Conservation (phyloP, 2,888 invertebrate genomes). For the Dorcus parallelipipedus region DNA sequence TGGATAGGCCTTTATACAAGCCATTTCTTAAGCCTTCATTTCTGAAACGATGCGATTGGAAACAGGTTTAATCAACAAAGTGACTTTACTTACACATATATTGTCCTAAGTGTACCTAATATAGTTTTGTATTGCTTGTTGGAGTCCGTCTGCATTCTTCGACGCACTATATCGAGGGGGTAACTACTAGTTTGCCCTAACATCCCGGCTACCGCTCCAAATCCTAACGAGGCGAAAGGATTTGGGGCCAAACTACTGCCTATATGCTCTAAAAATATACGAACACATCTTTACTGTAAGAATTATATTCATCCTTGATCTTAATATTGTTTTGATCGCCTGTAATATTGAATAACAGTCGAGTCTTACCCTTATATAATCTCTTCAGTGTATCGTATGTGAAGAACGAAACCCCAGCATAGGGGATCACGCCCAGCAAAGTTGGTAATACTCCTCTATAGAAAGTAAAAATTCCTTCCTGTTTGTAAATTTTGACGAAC, state of each 20-base stretch:
- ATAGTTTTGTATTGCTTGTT: conserved; percentile 62
- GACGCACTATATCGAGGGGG: conserved; percentile 87
- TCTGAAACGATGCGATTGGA: conserved; percentile 49
- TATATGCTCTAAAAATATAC: conserved; percentile 32
- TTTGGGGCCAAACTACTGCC: conserved; percentile 28
- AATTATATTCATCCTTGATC: background rate
- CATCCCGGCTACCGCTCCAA: conserved; percentile 90
- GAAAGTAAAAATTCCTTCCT: conserved; percentile 74
- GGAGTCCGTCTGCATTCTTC: conserved; percentile 61
- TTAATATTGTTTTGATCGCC: no score
- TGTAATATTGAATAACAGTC: background rate
- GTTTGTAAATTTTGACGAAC: conserved; percentile 61
- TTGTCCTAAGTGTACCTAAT: conserved; percentile 60
- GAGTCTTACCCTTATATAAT: conserved; percentile 63
- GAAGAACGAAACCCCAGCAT: conserved; percentile 96
- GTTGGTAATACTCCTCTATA: conserved; percentile 90
- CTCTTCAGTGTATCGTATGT: conserved; percentile 94
- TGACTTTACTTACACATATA: conserved; percentile 62
- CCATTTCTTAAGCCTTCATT: conserved; percentile 86
- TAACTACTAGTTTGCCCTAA: conserved; percentile 94
- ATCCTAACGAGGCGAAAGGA: conserved; percentile 66
- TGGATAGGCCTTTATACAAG: conserved; percentile 96
- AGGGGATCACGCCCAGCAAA: conserved; percentile 90
- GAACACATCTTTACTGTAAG: background rate
- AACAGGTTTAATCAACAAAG: background rate